Evolutionary conservation across 2,888 invertebrate species (phyloP), one percentile per base, ranked within the genome.

Genomic region (Apotomis turbidana): DNA sequence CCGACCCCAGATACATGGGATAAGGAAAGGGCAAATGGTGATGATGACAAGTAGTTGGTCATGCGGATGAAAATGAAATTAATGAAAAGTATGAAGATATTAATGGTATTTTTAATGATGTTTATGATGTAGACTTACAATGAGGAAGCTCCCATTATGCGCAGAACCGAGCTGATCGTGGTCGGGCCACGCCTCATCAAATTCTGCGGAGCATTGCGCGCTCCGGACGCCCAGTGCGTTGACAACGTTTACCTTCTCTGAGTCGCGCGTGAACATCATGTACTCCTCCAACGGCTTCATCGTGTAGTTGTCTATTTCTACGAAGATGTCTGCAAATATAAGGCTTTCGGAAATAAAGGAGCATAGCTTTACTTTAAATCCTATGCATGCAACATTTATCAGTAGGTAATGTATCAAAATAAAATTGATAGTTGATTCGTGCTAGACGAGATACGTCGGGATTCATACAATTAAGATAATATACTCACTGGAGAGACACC

Each of bases 231-330:
- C 98, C 79, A 96, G 96, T 0, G 97, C 96, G 84, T 97, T 97
- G 10, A 97, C 96, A n/a, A 97, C 97, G 72, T 97, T 96, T 36
- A 98, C 97, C 77, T 97, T 97, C 84, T 97, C 97, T 36, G 97
- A 95, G 69, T 96, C 97, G 12, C 97, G 96, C 4, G 97, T 97
- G 85, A 97, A 97, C n/a, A 97, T 89, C 97, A 98, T 97, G 87
- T 98, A 98, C 82, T 98, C 98, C 87, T 98, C 97, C 62, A 98
- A 87, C 0, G 98, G 98, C 81, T 97, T 97, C 96, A 98, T 97
- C 71, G 94, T 93, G 77, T 96, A 94, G 74, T 96, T 96, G 84
- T 97, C 97, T 74, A 98, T 96, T 89, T 97, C 96, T 74, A 98
- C 96, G 77, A 97, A 96, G 61, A 98, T 97, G 87, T 98, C 98